phyloP scores from a whole-genome alignment of 2,888 invertebrate species.

The Cryptops parisi region DNA sequence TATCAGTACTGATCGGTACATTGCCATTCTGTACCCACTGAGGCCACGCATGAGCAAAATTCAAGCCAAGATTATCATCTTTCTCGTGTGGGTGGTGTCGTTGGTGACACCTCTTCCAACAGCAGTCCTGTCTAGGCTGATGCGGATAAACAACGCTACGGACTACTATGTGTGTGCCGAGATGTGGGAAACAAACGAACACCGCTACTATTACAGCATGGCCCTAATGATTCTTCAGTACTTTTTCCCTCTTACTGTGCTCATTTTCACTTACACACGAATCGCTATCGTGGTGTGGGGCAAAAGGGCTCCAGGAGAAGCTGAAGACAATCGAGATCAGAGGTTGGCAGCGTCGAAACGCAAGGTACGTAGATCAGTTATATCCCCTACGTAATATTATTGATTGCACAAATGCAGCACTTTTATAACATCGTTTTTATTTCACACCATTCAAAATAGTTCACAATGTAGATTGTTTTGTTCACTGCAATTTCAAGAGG shows the following conservation, averaged over 20 bases:
- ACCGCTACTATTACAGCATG: slow-evolving; percentile 48
- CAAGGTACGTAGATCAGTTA: no score
- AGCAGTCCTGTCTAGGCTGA: slow-evolving; percentile 49
- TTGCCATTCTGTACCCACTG: slow-evolving; percentile 78
- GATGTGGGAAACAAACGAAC: slow-evolving; percentile 20
- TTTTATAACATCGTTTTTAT: no score
- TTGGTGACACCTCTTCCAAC: slow-evolving; percentile 66
- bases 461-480: no score
- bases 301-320: slow-evolving; percentile 72
- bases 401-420: no score
- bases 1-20: slow-evolving; percentile 77
- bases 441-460: no score
- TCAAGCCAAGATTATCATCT: slow-evolving; percentile 51
- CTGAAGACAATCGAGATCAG: slow-evolving; percentile 64
- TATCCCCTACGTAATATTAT: no score
- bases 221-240: slow-evolving; percentile 60
- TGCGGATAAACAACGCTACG: slow-evolving; percentile 17
- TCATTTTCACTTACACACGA: slow-evolving; percentile 69
- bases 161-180: slow-evolving; percentile 20
- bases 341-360: slow-evolving; percentile 70
- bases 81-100: slow-evolving; percentile 58
- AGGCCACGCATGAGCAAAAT: slow-evolving; percentile 62
- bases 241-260: slow-evolving; percentile 59
- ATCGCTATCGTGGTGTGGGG: slow-evolving; percentile 81
- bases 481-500: no score